phyloP scores from a whole-genome alignment of 2,797 vertebrate species.

The Ctenosaura bakeri region DNA sequence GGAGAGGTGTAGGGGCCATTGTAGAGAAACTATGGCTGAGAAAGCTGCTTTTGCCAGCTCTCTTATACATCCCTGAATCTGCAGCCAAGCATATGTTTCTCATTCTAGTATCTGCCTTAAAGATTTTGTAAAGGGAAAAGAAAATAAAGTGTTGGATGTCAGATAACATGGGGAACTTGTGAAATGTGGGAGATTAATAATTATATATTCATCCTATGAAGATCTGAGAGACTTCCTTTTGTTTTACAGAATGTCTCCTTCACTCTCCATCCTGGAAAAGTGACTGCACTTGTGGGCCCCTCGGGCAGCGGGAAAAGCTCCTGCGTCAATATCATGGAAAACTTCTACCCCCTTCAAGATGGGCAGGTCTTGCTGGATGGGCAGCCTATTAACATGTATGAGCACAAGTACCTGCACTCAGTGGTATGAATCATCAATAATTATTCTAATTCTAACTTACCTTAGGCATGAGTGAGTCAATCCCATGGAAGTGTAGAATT shows the following conservation, averaged over 20 bases:
- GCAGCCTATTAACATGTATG: slow-evolving; percentile 84
- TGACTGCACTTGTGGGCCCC: slow-evolving; percentile 94
- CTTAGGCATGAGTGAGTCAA: not conserved
- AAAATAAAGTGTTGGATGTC: not conserved
- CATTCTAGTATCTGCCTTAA: not conserved
- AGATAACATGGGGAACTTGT: not conserved
- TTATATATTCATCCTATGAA: not conserved
- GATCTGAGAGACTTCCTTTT: not conserved
- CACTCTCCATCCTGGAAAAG: slow-evolving; percentile 88
- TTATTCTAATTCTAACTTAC: not conserved
- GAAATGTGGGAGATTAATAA: not conserved
- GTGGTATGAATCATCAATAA: slow-evolving; percentile 82
- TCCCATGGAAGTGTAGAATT: too few species aligned
- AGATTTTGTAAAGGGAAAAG: not conserved
- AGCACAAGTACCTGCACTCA: slow-evolving; percentile 92
- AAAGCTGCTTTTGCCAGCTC: too few species aligned
- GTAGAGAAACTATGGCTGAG: too few species aligned
- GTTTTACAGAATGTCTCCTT: slow-evolving; percentile 90
- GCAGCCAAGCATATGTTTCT: not conserved
- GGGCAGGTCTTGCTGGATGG: slow-evolving; percentile 94
- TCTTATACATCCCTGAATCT: too few species aligned
- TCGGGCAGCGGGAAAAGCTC: slow-evolving; percentile 97
- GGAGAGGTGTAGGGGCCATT: too few species aligned
- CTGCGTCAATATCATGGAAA: slow-evolving; percentile 93
- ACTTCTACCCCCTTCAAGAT: slow-evolving; percentile 90